Evolutionary conservation across 2,888 invertebrate species (phyloP).

Genomic region (Lithosia quadra): DNA sequence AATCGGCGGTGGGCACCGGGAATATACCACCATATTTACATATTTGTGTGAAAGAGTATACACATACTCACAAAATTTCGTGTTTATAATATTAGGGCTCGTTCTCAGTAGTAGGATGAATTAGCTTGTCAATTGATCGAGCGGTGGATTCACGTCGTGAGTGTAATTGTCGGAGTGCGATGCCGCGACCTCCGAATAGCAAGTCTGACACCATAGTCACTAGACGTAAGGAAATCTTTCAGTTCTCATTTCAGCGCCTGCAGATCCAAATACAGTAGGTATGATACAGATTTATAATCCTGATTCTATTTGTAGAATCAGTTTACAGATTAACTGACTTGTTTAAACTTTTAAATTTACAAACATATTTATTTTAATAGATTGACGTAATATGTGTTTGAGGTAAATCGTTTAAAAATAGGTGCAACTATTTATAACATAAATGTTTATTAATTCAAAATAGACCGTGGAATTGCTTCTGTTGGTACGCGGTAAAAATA

Average conservation of each 20-base stretch:
- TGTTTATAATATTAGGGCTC: too few relatives aligned
- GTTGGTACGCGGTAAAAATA: not conserved
- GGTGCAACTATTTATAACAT: not conserved
- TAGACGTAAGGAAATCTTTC: too few relatives aligned
- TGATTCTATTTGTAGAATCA: constrained; percentile 9
- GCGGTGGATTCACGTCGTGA: too few relatives aligned
- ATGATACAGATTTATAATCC: not conserved
- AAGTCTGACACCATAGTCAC: too few relatives aligned
- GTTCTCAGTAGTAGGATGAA: too few relatives aligned
- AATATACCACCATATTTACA: too few relatives aligned
- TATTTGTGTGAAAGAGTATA: too few relatives aligned
- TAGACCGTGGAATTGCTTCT: not conserved
- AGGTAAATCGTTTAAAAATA: not conserved
- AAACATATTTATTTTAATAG: constrained; percentile 12
- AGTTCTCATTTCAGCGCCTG: not conserved
- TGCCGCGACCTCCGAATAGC: too few relatives aligned
- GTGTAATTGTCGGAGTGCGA: too few relatives aligned
- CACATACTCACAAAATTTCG: too few relatives aligned
- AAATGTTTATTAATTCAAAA: not conserved
- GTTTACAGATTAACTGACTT: constrained; percentile 16
- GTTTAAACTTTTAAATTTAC: constrained; percentile 17
- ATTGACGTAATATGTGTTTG: constrained; percentile 13
- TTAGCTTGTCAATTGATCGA: too few relatives aligned
- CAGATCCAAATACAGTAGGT: not conserved
- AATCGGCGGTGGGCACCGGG: too few relatives aligned